Evolutionary conservation across 1,140 invertebrate species (phyloP).

Genomic region (Meloidogyne floridensis): DNA sequence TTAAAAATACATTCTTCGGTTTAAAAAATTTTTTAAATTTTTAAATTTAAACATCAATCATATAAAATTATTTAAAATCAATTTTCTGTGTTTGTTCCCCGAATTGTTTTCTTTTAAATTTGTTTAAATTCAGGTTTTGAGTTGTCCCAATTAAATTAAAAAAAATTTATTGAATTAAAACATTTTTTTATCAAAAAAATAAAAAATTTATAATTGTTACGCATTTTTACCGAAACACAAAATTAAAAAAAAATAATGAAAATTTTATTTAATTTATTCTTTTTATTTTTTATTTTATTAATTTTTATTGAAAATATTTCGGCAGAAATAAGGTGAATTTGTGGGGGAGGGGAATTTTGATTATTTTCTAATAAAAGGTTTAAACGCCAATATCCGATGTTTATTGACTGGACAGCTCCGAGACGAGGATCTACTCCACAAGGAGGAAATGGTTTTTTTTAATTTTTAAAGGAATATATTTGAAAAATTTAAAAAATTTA

Average conservation of each 20-base stretch:
- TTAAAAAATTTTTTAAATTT: no score
- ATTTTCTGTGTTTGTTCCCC: not conserved
- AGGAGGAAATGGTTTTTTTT: not conserved
- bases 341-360: not conserved
- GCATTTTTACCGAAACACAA: not conserved
- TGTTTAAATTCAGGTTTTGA: not conserved
- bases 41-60: no score
- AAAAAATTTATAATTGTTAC: not conserved
- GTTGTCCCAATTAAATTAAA: not conserved
- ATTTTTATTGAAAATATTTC: not conserved
- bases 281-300: conserved; percentile 3
- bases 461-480: not conserved
- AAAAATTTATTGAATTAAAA: not conserved
- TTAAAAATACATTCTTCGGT: not conserved
- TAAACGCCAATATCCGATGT: not conserved
- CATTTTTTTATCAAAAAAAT: not conserved
- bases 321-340: not conserved
- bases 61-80: not conserved
- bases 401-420: not conserved
- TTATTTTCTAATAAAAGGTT: not conserved
- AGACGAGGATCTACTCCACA: not conserved
- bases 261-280: not conserved
- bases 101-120: not conserved
- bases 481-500: not conserved
- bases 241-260: not conserved